phyloP scores from a whole-genome alignment of 2,888 invertebrate genomes.

The Cheilosia grossa region DNA sequence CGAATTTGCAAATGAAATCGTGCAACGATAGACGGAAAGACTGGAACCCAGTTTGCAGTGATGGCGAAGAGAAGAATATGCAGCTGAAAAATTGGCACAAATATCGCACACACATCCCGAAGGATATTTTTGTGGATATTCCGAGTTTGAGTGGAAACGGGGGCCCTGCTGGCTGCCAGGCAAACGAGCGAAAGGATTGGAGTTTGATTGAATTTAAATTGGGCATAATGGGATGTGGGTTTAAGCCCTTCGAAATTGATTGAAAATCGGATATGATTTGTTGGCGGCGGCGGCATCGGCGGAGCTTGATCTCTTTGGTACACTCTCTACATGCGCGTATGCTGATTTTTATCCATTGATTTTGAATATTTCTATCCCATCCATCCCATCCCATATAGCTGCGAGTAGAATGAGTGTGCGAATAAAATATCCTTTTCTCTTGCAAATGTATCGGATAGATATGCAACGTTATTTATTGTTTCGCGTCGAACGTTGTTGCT shows the following conservation, averaged over 20 bases:
- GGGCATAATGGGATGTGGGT: constrained; percentile 75
- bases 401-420: not conserved
- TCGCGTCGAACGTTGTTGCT: not conserved
- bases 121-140: constrained; percentile 45
- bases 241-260: constrained; percentile 74
- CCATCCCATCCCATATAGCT: not conserved
- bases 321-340: constrained; percentile 11
- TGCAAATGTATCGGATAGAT: constrained; percentile 15
- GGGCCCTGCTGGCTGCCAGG: constrained; percentile 28
- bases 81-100: constrained; percentile 67
- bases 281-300: constrained; percentile 24
- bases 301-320: constrained; percentile 17
- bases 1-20: constrained; percentile 72
- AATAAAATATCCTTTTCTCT: not conserved
- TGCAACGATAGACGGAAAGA: constrained; percentile 32
- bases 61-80: constrained; percentile 25
- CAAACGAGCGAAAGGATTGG: constrained; percentile 72
- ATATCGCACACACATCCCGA: constrained; percentile 53
- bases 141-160: constrained; percentile 14
- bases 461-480: constrained; percentile 54
- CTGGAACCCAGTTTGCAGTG: constrained; percentile 14
- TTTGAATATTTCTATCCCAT: constrained; percentile 25
- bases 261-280: constrained; percentile 74
- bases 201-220: constrained; percentile 75
- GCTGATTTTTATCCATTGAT: constrained; percentile 45